A percentile compares a stretch with the other conserved stretches of the same genome.
Conservation (phyloP, 2,797 vertebrate species). For the Zalophus californianus region DNA sequence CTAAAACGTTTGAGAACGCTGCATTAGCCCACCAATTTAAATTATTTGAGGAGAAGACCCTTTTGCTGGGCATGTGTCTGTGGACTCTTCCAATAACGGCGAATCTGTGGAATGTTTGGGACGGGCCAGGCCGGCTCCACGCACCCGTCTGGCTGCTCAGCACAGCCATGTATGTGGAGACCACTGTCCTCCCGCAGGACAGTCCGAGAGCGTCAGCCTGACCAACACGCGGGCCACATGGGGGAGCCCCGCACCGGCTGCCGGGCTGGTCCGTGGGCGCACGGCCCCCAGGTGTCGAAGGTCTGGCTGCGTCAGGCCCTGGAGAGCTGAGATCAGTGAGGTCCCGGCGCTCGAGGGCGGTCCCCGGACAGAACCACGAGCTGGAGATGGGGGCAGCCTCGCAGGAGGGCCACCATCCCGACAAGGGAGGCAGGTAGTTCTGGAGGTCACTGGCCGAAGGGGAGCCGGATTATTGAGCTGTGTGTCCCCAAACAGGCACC, state of each 20-base stretch:
- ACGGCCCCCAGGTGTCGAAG: fast-evolving
- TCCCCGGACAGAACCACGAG: neutral
- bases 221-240: fast-evolving
- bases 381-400: fast-evolving
- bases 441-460: neutral
- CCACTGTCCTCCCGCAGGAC: fast-evolving
- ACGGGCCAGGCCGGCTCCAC: neutral
- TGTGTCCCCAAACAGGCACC: neutral
- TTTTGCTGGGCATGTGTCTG: too few species aligned
- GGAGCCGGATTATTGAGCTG: conserved; percentile 34
- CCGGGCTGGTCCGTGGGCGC: fast-evolving
- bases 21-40: neutral
- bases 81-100: fast-evolving
- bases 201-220: fast-evolving
- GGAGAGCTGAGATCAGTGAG: neutral
- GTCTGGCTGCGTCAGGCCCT: fast-evolving
- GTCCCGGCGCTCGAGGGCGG: neutral
- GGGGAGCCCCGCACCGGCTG: neutral
- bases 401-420: neutral
- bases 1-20: neutral
- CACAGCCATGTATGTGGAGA: fast-evolving
- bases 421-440: neutral
- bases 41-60: too few species aligned
- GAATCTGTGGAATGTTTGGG: fast-evolving
- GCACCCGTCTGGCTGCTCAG: neutral